Conservation (phyloP, 2,888 invertebrate species). For the Alentia gelatinosa region DNA sequence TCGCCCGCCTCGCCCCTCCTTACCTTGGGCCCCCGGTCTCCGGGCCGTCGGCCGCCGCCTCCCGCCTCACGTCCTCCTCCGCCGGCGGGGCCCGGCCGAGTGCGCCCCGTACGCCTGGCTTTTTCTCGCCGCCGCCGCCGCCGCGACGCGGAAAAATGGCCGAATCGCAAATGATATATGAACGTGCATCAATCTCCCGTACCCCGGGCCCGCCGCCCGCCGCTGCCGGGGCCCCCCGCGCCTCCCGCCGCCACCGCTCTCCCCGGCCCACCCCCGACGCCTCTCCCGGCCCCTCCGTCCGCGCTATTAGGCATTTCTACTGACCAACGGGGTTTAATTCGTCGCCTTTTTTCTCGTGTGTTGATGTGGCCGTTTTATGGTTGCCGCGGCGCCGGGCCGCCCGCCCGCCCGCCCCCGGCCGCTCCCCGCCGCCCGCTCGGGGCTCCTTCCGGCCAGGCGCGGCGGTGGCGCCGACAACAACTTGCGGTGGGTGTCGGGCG, state of each 20-base stretch:
- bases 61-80: slow-evolving; percentile 25
- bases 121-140: background rate
- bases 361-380: background rate
- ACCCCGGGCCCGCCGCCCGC: background rate
- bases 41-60: background rate
- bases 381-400: background rate
- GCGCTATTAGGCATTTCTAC: too few relatives aligned
- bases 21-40: background rate
- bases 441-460: background rate
- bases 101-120: background rate
- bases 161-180: slow-evolving; percentile 51
- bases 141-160: slow-evolving; percentile 47
- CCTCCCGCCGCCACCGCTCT: too few relatives aligned
- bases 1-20: background rate
- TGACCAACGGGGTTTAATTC: too few relatives aligned
- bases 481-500: too few relatives aligned
- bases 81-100: background rate
- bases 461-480: background rate
- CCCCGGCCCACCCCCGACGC: too few relatives aligned
- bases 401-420: background rate
- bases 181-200: slow-evolving; percentile 45
- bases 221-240: background rate
- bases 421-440: background rate
- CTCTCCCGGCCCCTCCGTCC: too few relatives aligned
- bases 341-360: too few relatives aligned